Conservation (phyloP, 2,797 vertebrate genomes). For the Onychomys torridus region DNA sequence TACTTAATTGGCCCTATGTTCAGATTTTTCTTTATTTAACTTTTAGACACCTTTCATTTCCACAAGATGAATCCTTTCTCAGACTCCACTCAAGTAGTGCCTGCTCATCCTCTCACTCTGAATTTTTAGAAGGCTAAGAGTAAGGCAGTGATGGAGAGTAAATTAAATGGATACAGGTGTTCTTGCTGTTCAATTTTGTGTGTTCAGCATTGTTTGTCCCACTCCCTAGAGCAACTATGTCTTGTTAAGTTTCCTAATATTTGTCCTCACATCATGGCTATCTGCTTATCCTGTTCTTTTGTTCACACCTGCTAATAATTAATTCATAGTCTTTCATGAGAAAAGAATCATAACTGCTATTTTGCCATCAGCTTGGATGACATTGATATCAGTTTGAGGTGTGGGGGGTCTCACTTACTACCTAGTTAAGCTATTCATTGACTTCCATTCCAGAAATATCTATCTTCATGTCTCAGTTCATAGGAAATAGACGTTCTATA, state of each 20-base stretch:
- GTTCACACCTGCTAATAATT: neutral
- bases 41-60: neutral
- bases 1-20: neutral
- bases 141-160: neutral
- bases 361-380: neutral
- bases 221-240: neutral
- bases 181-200: neutral
- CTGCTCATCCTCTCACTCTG: neutral
- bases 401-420: neutral
- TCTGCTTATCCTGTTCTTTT: neutral
- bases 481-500: neutral
- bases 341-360: neutral
- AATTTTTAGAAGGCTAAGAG: neutral
- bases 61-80: neutral
- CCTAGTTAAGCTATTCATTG: neutral
- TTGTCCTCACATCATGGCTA: neutral
- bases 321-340: neutral
- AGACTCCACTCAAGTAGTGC: neutral
- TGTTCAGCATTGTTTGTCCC: neutral
- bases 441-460: neutral
- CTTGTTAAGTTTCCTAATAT: neutral
- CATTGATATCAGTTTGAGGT: neutral
- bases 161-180: neutral
- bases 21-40: neutral
- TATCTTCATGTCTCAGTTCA: neutral